These are phyloP conservation scores for Trachemys scripta DNA, from an alignment of 2,113 vertebrate species.

Conservation along the genomic window DNA sequence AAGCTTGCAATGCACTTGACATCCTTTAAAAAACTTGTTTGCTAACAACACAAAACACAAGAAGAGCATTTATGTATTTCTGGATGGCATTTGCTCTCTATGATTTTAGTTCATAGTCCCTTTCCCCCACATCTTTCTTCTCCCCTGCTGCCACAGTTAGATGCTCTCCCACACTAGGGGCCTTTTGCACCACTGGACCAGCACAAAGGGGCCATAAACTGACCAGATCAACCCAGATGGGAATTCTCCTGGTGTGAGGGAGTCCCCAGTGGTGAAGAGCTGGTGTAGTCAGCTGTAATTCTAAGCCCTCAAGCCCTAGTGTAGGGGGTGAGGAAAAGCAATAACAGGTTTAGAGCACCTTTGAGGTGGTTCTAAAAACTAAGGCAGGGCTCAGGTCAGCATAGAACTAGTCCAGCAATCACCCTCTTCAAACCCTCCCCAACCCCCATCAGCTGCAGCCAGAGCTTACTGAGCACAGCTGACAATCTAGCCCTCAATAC, in stretches of 20 bases:
- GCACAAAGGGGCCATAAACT: neutral
- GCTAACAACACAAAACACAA: neutral
- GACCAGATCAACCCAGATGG: neutral
- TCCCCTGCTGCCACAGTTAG: neutral
- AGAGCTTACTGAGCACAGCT: neutral
- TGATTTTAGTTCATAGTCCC: neutral
- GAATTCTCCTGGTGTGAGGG: neutral
- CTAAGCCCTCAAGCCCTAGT: neutral
- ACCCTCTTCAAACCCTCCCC: neutral
- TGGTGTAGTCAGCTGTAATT: neutral
- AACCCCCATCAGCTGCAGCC: neutral
- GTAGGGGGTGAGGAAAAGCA: neutral
- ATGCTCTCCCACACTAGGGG: neutral
- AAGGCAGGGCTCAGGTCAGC: neutral
- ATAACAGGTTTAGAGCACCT: neutral
- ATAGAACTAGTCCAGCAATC: neutral
- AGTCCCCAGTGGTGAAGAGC: neutral
- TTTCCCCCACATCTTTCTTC: neutral
- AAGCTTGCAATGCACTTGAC: neutral
- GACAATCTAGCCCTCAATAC: neutral
- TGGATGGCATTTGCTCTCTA: neutral
- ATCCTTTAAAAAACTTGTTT: neutral
- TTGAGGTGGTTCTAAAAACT: neutral
- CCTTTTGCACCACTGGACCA: neutral
- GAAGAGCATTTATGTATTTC: neutral